Evolutionary conservation across 1,140 invertebrate species (phyloP), one percentile per base, ranked within the genome.

Genomic region (Drosophila bipectinata): DNA sequence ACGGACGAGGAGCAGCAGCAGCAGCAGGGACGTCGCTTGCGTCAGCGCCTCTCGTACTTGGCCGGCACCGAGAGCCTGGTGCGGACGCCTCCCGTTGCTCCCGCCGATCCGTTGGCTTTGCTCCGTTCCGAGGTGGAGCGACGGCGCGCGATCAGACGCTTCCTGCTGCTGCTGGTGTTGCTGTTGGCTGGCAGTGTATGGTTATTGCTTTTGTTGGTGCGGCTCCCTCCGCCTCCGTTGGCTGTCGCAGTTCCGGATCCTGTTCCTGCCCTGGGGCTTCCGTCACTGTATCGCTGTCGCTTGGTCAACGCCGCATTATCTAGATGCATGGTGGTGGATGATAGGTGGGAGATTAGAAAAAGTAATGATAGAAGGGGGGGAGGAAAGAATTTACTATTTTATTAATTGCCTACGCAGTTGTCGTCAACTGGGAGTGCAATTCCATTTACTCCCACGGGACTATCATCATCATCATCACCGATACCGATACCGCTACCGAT

Each of bases 141-240:
- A 30, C 83, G 79, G 53, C 78, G 71, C 7, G 61, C 39, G 18
- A 68, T 37, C 5, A 44, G 14, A 4, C 64, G 61, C 24, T 67
- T 69, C 21, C 48, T 28, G 39, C 30, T 66, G 59, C 30, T 37
- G 15, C 15, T 15, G 41, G 59, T 67, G 51, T 32, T 79, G 58
- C 55, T 85, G 48, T 57, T 76, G 66, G 61, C 71, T 87, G 83
- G 83, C 83, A 87, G 82, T 87, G 82, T 49, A 32, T 82, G 63
- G 57, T 88, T 87, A 88, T 87, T 87, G 83, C 83, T 87, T 82
- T 76, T 87, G 71, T 82, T 87, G 62, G 73, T 87, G 62, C 81
- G 82, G 32, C 51, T 77, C 45, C 53, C 59, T 64, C 59, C 66
- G 55, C 39, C 10, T 52, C 72, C 48, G 26, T 74, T 47, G 34